Conservation (phyloP, 2,113 vertebrate genomes). For the Bubo blakistoni region DNA sequence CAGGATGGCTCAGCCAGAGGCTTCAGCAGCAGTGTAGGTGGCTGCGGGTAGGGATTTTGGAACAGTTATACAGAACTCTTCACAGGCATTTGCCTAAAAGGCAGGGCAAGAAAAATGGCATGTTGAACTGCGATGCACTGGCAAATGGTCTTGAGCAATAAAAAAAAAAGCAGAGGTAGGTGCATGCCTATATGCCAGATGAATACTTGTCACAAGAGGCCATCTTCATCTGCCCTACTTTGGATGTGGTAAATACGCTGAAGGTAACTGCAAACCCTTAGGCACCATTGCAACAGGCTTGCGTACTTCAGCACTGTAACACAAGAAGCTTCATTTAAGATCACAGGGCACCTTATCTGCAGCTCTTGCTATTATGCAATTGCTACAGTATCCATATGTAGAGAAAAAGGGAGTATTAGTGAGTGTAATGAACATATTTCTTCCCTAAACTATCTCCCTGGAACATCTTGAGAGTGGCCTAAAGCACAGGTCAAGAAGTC, state of each 20-base stretch:
- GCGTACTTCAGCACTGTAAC: background rate
- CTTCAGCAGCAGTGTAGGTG: background rate
- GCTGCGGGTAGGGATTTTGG: background rate
- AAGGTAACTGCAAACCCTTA: background rate
- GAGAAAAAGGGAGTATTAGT: background rate
- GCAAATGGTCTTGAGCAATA: background rate
- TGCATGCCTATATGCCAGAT: background rate
- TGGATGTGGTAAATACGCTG: background rate
- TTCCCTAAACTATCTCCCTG: background rate
- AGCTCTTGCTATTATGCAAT: background rate
- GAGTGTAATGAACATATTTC: background rate
- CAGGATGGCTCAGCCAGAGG: background rate
- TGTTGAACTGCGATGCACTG: background rate
- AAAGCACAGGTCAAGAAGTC: slow-evolving; percentile 2
- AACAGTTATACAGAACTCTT: background rate
- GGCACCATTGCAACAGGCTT: background rate
- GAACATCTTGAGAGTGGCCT: background rate
- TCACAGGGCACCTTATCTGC: background rate
- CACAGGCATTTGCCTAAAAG: background rate
- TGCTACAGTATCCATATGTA: background rate
- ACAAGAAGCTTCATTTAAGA: background rate
- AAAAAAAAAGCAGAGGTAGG: background rate
- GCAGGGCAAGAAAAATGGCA: background rate
- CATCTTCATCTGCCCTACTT: background rate
- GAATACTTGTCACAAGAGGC: background rate